Conservation (phyloP, 1,140 invertebrate genomes). For the Drosophila sulfurigaster region DNA sequence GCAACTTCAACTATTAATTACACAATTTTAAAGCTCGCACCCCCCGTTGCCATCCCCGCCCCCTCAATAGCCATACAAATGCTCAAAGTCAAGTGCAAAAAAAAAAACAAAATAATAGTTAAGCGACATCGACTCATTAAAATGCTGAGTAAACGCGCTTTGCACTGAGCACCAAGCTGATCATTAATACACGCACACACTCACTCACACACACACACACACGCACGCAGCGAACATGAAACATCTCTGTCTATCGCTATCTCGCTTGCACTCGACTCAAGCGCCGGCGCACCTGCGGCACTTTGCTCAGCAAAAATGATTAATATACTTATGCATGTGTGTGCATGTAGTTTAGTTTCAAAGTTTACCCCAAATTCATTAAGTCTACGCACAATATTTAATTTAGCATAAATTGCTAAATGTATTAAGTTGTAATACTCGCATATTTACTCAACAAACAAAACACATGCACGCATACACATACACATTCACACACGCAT, state of each 20-base stretch:
- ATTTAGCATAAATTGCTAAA: conserved; percentile 27
- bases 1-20: conserved; percentile 53
- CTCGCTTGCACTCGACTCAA: conserved; percentile 10
- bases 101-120: conserved; percentile 42
- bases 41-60: conserved; percentile 10
- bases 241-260: conserved; percentile 9
- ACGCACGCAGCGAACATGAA: background rate
- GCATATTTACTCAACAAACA: conserved; percentile 18
- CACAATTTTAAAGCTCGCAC: conserved; percentile 40
- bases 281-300: conserved; percentile 40
- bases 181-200: conserved; percentile 32
- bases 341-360: background rate
- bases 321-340: background rate
- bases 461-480: background rate
- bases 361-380: conserved; percentile 29
- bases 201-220: background rate
- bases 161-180: conserved; percentile 37
- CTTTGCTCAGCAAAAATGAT: conserved; percentile 30
- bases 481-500: background rate
- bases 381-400: conserved; percentile 40
- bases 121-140: conserved; percentile 59
- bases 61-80: conserved; percentile 24
- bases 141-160: conserved; percentile 56
- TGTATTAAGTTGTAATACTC: conserved; percentile 31
- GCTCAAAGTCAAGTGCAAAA: conserved; percentile 70